Evolutionary conservation across 2,888 invertebrate genomes (phyloP).

Genomic region (Myathropa florea): DNA sequence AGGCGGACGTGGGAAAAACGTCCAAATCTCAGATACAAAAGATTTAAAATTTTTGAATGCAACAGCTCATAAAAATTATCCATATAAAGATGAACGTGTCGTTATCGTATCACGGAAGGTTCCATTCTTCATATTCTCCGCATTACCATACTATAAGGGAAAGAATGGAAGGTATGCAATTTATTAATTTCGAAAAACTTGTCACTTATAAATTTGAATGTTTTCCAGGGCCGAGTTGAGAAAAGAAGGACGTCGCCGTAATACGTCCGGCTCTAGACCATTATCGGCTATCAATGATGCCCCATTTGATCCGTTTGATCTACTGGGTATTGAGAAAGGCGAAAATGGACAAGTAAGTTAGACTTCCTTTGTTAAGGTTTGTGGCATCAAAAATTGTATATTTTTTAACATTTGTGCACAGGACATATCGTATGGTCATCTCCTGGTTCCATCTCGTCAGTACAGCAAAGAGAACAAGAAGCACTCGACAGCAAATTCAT

Average conservation of each 20-base stretch:
- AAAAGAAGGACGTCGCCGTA: slow-evolving; percentile 89
- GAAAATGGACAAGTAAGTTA: slow-evolving; percentile 92
- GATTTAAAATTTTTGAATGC: slow-evolving; percentile 83
- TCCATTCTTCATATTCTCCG: slow-evolving; percentile 93
- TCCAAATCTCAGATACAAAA: slow-evolving; percentile 81
- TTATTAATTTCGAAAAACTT: neutral
- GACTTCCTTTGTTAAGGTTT: no score
- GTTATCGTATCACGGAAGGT: slow-evolving; percentile 90
- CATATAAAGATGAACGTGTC: slow-evolving; percentile 90
- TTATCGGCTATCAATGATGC: slow-evolving; percentile 91
- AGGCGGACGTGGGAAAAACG: slow-evolving; percentile 77
- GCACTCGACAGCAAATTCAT: slow-evolving; percentile 76
- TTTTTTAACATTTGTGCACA: slow-evolving; percentile 75
- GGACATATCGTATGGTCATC: slow-evolving; percentile 94
- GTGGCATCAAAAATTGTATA: neutral
- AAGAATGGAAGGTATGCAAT: slow-evolving; percentile 83
- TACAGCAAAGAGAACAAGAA: slow-evolving; percentile 79
- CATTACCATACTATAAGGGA: slow-evolving; percentile 90
- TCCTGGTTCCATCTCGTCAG: slow-evolving; percentile 88
- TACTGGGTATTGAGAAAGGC: slow-evolving; percentile 89
- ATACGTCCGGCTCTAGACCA: slow-evolving; percentile 91
- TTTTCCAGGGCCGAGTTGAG: slow-evolving; percentile 84
- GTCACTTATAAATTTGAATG: slow-evolving; percentile 33
- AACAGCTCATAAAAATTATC: slow-evolving; percentile 84
- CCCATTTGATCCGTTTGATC: slow-evolving; percentile 91